Evolutionary conservation across 2,888 invertebrate species (phyloP), one percentile per base, ranked within the genome.

Genomic region (Drosophila helvetica): DNA sequence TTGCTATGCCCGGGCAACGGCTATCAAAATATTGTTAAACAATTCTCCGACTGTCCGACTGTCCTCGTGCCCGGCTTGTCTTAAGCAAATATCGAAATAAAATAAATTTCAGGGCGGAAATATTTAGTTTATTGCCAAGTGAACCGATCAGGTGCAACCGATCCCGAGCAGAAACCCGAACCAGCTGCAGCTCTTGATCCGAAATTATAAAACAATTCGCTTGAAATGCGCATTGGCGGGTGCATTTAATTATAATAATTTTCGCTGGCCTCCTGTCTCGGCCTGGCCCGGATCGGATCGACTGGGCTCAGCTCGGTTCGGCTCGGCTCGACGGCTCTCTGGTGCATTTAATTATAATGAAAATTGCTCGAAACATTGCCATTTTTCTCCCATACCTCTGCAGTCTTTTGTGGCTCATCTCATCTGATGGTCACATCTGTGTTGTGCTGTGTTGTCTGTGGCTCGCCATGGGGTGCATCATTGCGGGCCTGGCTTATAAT

Each of bases 91-190:
- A 78, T 74, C 67, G 64, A 25, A 73, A 70, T 67, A 72, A 77
- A 80, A 86, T 88, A 85, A 89, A 89, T 89, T 89, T 88, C 86
- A 77, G 77, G 84, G 86, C 90, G 90, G 90, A 90, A 85, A 90
- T 89, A 90, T 90, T 90, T 86, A 90, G 90, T 90, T 90, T 90
- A 90, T 90, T 90, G 89, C 85, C 66, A 61, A 48, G 63, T 43
- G 22, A 52, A 62, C 67, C 71, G 47, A 75, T 75, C 74, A 69
- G 76, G 71, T 75, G 79, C 79, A 85, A 53, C 52, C n/a, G n/a
- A n/a, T n/a, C n/a, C n/a, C n/a, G n/a, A n/a, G n/a, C n/a, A n/a
- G n/a, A n/a, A n/a, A n/a, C 48, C 43, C 27, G 30, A 73, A 54
- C 60, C 81, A 79, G 77, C 85, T 74, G 80, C 68, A 72, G 55